Conservation (phyloP, 1,140 invertebrate species). For the Anadara kagoshimensis region DNA sequence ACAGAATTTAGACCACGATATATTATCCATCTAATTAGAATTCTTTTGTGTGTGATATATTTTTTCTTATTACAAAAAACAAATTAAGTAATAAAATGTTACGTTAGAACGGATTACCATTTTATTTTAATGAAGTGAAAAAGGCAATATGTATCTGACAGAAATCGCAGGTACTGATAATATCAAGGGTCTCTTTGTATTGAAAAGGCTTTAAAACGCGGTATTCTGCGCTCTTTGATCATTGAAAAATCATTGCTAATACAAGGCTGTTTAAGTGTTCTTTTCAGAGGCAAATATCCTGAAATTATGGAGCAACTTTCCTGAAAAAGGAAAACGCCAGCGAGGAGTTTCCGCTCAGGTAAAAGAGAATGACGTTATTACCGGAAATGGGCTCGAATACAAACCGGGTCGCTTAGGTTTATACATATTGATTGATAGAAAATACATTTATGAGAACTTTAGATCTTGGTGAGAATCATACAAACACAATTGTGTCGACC, state of each 20-base stretch:
- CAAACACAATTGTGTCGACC: no score
- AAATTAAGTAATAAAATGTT: no score
- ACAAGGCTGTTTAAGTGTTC: constrained; percentile 13
- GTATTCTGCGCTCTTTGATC: constrained; percentile 6
- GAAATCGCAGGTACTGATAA: no score
- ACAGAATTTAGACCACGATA: no score
- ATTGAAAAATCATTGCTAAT: constrained; percentile 15
- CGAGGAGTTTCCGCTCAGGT: constrained; percentile 19
- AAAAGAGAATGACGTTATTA: constrained; percentile 17
- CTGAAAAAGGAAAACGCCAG: constrained; percentile 22
- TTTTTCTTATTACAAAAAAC: no score
- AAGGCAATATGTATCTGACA: no score
- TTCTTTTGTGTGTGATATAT: no score
- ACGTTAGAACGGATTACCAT: no score
- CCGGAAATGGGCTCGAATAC: constrained; percentile 18
- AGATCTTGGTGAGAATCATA: constrained; percentile 18
- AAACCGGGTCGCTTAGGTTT: constrained; percentile 15
- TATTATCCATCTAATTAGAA: no score
- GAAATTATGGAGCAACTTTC: constrained; percentile 28
- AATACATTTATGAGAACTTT: constrained; percentile 14
- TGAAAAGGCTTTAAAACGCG: no score
- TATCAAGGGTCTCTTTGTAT: no score
- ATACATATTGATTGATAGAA: constrained; percentile 16
- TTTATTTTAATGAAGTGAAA: no score
- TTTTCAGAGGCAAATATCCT: constrained; percentile 25